phyloP scores from a whole-genome alignment of 2,797 vertebrate species.

The Pagetopsis macropterus region DNA sequence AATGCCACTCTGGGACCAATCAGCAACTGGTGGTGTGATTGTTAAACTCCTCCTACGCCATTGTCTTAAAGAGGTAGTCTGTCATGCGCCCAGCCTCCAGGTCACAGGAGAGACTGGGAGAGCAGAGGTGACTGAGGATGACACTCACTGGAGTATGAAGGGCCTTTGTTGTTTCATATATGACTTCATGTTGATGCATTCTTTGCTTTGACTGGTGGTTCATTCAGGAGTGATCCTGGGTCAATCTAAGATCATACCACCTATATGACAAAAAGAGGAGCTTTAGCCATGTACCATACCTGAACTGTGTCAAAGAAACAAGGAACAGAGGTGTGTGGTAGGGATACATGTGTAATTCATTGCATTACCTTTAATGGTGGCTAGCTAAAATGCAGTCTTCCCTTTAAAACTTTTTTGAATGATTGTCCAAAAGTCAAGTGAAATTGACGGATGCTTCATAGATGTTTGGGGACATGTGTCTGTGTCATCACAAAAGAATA shows the following conservation, averaged over 20 bases:
- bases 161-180: slow-evolving; percentile 1
- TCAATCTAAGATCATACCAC: not conserved
- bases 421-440: not conserved
- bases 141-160: not conserved
- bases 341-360: not conserved
- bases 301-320: slow-evolving; percentile 5
- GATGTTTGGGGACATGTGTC: not conserved
- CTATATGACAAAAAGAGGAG: not conserved
- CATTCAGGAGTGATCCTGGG: slow-evolving; percentile 17
- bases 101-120: slow-evolving; percentile 28
- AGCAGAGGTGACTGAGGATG: slow-evolving; percentile 37
- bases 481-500: not conserved
- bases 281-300: not conserved
- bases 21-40: slow-evolving; percentile 83
- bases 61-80: slow-evolving; percentile 82
- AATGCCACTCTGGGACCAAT: slow-evolving; percentile 75
- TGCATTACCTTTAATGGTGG: no score
- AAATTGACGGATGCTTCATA: not conserved
- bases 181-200: slow-evolving; percentile 1
- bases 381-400: no score
- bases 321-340: not conserved
- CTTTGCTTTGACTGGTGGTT: not conserved
- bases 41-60: slow-evolving; percentile 77
- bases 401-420: no score
- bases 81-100: slow-evolving; percentile 36